Conservation (phyloP, 2,113 vertebrate species). For the Cyrtonyx montezumae region DNA sequence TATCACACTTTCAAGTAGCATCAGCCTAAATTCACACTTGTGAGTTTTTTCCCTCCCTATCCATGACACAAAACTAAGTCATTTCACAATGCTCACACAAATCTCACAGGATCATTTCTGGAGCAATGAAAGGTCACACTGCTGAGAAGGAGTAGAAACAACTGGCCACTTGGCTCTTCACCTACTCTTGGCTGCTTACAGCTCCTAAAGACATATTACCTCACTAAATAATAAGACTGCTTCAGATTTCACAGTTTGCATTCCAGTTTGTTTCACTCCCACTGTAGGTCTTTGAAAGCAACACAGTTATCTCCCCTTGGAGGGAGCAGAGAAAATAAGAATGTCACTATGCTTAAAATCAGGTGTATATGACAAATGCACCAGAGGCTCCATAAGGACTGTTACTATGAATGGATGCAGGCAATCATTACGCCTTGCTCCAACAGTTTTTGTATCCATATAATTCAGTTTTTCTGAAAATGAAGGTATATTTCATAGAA, state of each 20-base stretch:
- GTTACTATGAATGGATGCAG: background rate
- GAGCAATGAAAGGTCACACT: background rate
- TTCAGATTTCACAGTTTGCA: background rate
- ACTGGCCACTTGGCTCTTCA: too few relatives aligned
- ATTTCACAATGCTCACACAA: too few relatives aligned
- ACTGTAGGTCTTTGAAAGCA: background rate
- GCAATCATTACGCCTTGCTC: accelerated
- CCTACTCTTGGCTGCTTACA: background rate
- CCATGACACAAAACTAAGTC: background rate
- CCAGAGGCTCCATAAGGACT: background rate
- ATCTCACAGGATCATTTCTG: background rate
- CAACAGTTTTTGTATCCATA: accelerated
- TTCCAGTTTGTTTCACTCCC: background rate
- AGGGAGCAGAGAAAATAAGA: background rate
- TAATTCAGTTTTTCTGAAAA: background rate
- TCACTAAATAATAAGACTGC: too few relatives aligned
- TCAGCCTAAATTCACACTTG: too few relatives aligned
- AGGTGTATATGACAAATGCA: background rate
- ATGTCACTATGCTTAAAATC: background rate
- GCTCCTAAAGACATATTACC: background rate
- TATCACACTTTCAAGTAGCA: too few relatives aligned
- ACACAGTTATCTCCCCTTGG: too few relatives aligned
- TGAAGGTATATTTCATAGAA: background rate
- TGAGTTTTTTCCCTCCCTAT: too few relatives aligned
- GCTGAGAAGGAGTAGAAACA: background rate